These are phyloP conservation scores for Paramuricea clavata DNA, from an alignment of 92 coral and sea anemone genomes.

Conservation along the genomic window DNA sequence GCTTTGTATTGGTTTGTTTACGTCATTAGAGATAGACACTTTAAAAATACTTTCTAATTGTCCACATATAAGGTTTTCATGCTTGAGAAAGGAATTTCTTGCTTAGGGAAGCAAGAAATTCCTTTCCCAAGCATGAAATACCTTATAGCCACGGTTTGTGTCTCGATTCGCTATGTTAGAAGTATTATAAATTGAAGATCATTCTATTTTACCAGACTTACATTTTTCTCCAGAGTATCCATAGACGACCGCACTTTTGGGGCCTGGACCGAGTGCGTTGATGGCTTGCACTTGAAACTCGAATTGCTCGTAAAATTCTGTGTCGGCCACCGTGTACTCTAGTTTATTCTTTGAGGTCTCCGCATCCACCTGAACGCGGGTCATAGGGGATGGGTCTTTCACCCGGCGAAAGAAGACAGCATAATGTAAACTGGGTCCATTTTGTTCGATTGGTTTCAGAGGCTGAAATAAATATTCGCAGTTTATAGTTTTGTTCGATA, in stretches of 20 bases:
- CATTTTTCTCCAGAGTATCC: conserved; percentile 95
- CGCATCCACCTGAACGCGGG: conserved; percentile 75
- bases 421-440: conserved; percentile 91
- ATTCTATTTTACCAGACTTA: conserved; percentile 39
- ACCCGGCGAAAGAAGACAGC: conserved; percentile 81
- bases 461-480: conserved; percentile 56
- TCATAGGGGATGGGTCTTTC: conserved; percentile 61
- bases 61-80: too few relatives aligned
- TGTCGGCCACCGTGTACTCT: conserved; percentile 62
- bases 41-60: too few relatives aligned
- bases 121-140: too few relatives aligned
- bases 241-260: conserved; percentile 76
- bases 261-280: conserved; percentile 88
- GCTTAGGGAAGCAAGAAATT: too few relatives aligned
- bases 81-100: too few relatives aligned
- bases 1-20: too few relatives aligned
- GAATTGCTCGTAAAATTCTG: conserved; percentile 77
- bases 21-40: too few relatives aligned
- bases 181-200: too few relatives aligned
- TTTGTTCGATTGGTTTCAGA: conserved; percentile 75
- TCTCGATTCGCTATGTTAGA: too few relatives aligned
- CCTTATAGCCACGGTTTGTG: too few relatives aligned
- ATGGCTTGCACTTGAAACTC: conserved; percentile 91
- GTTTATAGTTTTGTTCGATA: not conserved
- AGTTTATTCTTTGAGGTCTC: conserved; percentile 38